Conservation (phyloP, 2,113 vertebrate species). For the Zosterops borbonicus region DNA sequence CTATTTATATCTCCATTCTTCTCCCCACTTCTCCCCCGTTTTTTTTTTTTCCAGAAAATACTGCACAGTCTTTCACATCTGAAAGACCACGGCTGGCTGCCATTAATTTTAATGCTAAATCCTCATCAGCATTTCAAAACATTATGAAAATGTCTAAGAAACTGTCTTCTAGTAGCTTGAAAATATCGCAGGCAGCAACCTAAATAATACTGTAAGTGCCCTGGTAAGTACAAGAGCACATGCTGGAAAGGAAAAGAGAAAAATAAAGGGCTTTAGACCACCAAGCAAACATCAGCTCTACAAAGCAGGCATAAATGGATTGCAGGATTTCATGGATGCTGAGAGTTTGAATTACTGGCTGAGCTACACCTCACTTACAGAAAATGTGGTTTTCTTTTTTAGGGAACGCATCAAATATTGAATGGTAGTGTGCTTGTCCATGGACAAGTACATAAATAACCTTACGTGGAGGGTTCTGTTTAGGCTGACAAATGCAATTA, state of each 20-base stretch:
- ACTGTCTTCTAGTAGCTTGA: constrained; percentile 67
- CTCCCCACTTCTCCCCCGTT: neutral
- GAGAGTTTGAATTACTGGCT: constrained; percentile 38
- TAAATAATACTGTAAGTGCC: constrained; percentile 57
- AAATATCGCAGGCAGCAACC: constrained; percentile 63
- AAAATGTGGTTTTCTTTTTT: constrained; percentile 21
- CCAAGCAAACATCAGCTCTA: neutral
- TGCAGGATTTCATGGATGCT: constrained; percentile 44
- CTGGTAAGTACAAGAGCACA: constrained; percentile 60
- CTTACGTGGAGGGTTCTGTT: neutral
- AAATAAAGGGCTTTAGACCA: constrained; percentile 58
- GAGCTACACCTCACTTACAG: constrained; percentile 48
- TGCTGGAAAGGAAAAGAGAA: constrained; percentile 44
- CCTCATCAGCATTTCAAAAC: constrained; percentile 75
- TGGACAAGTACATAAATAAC: neutral
- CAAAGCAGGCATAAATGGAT: constrained; percentile 52
- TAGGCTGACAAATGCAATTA: neutral
- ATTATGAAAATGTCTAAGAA: constrained; percentile 67
- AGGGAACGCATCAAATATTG: constrained; percentile 10
- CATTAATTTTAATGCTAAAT: constrained; percentile 74
- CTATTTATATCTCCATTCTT: constrained; percentile 70
- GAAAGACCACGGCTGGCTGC: constrained; percentile 63
- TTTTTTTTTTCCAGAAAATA: constrained; percentile 55
- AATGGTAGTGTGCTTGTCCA: neutral
- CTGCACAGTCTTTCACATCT: constrained; percentile 62